Evolutionary conservation across 2,797 vertebrate genomes (phyloP), one percentile per base, ranked within the genome.

Genomic region (Graptemys geographica): DNA sequence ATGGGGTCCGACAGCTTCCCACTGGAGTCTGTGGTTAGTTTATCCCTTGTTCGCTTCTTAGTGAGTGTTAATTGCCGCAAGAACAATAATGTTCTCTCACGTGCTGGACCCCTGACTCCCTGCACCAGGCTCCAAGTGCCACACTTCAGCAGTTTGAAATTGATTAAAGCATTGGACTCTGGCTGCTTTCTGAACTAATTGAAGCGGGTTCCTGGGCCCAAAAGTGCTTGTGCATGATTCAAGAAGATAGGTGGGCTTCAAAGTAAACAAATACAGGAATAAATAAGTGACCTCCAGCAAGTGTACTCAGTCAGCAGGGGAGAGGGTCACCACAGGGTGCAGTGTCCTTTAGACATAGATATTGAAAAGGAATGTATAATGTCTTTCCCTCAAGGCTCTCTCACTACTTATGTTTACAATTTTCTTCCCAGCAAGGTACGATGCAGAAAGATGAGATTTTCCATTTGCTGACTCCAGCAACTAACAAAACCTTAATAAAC

Each of bases 331-430:
- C 52, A 65, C 59, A 83, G 87, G 81, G 11, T 28, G 0, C 15
- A 57, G 16, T 31, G n/a, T 18, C 49, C 81, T 52, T 62, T 84
- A 55, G 1, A 79, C 47, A 55, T 3, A 5, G 91, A 81, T 91
- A 94, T 88, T 91, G 10, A 92, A 94, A 87, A 33, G 83, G 55
- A 94, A 95, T 86, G 56, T 86, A 79, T 84, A 94, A 94, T 89
- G 57, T 51, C 53, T 59, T 90, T 28, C 51, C 18, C 86, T 83
- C 25, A 56, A 76, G 85, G 76, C 81, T 88, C 84, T 79, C 95
- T 85, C 82, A 41, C 80, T 80, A 95, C 79, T 21, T 53, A 25
- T 10, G 18, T 5, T 88, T 87, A 89, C 56, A 90, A 2, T 92
- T 96, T 94, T 94, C 72, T 86, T 89, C 72, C 81, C 86, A 90